Base-by-base conservation (phyloP, 2,797 vertebrate genomes). In the Psittacula echo region DNA sequence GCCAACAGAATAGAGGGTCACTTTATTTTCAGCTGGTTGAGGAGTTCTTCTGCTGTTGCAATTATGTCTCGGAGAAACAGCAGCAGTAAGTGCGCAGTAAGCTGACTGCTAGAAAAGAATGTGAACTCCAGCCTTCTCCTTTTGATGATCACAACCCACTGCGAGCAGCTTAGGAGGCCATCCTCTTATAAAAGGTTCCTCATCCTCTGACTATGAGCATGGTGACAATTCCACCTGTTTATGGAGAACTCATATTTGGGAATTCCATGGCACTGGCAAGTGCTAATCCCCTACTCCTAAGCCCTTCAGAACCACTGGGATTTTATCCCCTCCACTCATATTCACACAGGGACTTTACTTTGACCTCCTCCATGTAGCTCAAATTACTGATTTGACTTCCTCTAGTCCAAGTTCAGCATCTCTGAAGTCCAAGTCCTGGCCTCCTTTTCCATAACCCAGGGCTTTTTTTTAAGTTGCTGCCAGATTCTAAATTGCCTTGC, bases 241-340 rank as follows among this genome's bases (percentile, higher is more conserved):
- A 64, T 0, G 3, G 37, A 6, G 3, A 85, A 14, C 10, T 81
- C 23, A 3, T 60, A 20, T 68, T 77, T 2, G 11, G 51, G 67
- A 92, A 85, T 20, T 16, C 65, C 66, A 48, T 6, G 27, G 70
- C 70, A 50, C 14, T 16, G 39, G 24, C 41, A 62, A 64, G 50
- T 32, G 39, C 34, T 42, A 54, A 70, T 27, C 29, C 47, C 23
- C 26, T 42, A 16, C 21, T 16, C 51, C 23, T 20, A 53, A 4
- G 4, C 4, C 32, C 10, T 22, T 3, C 3, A 42, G n/a, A 58
- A 60, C 4, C 64, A 65, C 32, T 0, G 2, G 24, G 13, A 62
- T 70, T 70, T 41, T 32, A 60, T 5, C 27, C 42, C 29, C 32
- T 76, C 39, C 24, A 7, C 39, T 47, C 56, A 67, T 1, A 3